A percentile compares a stretch with the other conserved stretches of the same genome.
These are phyloP conservation scores for Hypotaenidia philippensis DNA, from an alignment of 2,797 vertebrate genomes.

Conservation along the genomic window DNA sequence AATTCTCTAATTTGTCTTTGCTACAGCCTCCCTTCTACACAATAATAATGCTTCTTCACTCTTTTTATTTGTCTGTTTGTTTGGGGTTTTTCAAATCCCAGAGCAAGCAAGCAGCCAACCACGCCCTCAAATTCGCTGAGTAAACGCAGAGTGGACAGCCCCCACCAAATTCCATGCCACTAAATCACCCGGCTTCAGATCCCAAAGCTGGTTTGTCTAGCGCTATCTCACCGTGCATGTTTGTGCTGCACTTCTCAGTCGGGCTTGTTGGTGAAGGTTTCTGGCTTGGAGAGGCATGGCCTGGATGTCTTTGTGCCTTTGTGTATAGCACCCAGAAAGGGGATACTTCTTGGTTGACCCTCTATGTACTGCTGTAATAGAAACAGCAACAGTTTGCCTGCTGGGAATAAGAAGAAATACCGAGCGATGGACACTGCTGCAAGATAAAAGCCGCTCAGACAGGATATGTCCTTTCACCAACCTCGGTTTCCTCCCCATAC, in stretches of 20 bases:
- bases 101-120: neutral
- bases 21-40: neutral
- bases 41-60: neutral
- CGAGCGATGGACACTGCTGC: accelerated
- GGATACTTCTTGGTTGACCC: accelerated
- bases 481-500: accelerated
- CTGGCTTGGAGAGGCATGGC: accelerated
- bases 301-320: neutral
- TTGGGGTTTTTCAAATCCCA: neutral
- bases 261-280: neutral
- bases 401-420: neutral
- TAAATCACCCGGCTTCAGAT: accelerated
- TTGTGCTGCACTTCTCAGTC: neutral
- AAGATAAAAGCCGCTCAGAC: accelerated
- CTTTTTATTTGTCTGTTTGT: accelerated
- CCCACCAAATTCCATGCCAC: neutral
- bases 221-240: accelerated
- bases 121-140: neutral
- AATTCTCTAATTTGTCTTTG: neutral
- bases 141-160: neutral
- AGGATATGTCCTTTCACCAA: accelerated
- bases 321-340: accelerated
- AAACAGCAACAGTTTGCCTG: neutral
- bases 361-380: neutral
- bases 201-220: neutral